Evolutionary conservation across 2,113 vertebrate species (phyloP).

Genomic region (Meleagris gallopavo): DNA sequence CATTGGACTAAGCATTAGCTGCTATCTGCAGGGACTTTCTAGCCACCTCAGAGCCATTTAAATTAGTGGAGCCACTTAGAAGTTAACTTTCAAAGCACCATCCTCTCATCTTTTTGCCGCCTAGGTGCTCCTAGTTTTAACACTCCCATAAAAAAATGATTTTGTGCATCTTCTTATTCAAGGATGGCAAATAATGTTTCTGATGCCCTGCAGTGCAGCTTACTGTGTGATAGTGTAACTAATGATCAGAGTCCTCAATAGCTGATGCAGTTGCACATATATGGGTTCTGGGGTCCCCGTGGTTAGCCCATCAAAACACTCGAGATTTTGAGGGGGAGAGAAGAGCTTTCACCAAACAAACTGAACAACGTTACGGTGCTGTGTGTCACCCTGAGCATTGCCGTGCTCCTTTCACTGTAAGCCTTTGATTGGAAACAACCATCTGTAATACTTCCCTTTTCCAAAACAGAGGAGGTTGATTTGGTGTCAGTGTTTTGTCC

Average conservation of each 20-base stretch:
- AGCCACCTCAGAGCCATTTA: background rate
- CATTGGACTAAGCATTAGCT: background rate
- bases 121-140: background rate
- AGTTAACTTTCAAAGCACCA: background rate
- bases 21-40: background rate
- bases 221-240: background rate
- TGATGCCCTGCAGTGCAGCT: background rate
- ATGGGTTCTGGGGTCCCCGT: fast-evolving
- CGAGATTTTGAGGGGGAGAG: background rate
- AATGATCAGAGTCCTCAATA: background rate
- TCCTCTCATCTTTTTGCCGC: background rate
- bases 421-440: background rate
- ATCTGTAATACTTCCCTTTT: background rate
- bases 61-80: background rate
- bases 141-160: background rate
- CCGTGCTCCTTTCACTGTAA: background rate
- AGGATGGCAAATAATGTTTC: background rate
- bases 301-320: background rate
- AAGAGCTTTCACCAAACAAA: background rate
- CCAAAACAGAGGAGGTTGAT: background rate
- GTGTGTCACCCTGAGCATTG: background rate
- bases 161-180: background rate
- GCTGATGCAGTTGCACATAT: background rate
- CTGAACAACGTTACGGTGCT: background rate
- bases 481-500: background rate